phyloP scores from a whole-genome alignment of 2,797 vertebrate species.

The Pseudomugil gertrudae region DNA sequence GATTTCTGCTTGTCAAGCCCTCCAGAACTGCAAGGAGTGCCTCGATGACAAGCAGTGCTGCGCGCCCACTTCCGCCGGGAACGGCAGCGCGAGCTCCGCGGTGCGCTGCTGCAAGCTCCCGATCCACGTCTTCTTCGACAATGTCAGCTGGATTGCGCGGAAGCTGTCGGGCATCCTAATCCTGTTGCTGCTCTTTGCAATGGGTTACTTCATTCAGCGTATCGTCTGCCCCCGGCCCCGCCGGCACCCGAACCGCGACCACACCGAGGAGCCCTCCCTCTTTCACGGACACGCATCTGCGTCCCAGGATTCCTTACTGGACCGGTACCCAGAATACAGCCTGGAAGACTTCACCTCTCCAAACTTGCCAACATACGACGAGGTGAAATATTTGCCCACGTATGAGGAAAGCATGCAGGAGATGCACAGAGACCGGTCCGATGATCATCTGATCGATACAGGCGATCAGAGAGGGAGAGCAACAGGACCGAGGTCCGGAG shows the following conservation, averaged over 20 bases:
- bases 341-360: conserved; percentile 79
- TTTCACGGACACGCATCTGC: conserved; percentile 81
- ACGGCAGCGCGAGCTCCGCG: conserved; percentile 77
- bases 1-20: conserved; percentile 80
- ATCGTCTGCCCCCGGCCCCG: conserved; percentile 90
- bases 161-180: conserved; percentile 94
- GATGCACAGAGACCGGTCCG: conserved; percentile 77
- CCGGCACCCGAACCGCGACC: conserved; percentile 68
- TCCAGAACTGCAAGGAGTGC: conserved; percentile 87
- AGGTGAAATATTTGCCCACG: conserved; percentile 93
- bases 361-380: conserved; percentile 91
- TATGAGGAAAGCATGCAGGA: conserved; percentile 94
- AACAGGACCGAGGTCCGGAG: conserved; percentile 38
- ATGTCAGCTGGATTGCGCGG: conserved; percentile 90
- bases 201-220: conserved; percentile 93
- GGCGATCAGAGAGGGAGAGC: conserved; percentile 47
- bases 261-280: conserved; percentile 78
- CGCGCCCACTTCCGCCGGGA: conserved; percentile 65
- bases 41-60: conserved; percentile 88
- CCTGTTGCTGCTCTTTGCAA: conserved; percentile 90
- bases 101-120: conserved; percentile 87
- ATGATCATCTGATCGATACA: conserved; percentile 71
- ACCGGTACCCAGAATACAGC: conserved; percentile 79
- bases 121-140: conserved; percentile 89
- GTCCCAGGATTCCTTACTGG: conserved; percentile 92